Conservation (phyloP, 1,140 invertebrate genomes). For the Brachionus paranguensis region DNA sequence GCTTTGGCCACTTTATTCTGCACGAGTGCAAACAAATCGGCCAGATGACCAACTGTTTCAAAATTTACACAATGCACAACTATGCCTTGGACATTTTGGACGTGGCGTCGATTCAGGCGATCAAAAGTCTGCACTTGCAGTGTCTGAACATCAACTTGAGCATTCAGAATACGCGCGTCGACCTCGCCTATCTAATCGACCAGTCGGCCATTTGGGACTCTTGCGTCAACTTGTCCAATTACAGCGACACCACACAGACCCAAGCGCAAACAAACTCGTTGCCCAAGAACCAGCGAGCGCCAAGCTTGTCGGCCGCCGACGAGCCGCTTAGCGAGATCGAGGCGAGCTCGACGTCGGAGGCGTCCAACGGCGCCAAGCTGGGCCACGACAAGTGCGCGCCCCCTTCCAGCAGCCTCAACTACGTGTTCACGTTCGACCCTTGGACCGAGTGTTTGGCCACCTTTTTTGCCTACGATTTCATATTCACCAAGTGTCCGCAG, state of each 20-base stretch:
- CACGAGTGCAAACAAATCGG: slow-evolving; percentile 22
- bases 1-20: slow-evolving; percentile 2
- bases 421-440: slow-evolving; percentile 52
- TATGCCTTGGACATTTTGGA: slow-evolving; percentile 5
- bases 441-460: slow-evolving; percentile 81
- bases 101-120: background rate
- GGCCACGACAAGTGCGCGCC: too few relatives aligned
- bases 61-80: background rate
- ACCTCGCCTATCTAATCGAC: slow-evolving; percentile 89
- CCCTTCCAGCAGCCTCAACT: background rate
- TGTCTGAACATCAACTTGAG: slow-evolving; percentile 28
- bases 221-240: background rate
- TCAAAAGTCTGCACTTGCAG: background rate
- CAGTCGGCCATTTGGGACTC: slow-evolving; percentile 75
- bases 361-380: background rate
- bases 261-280: slow-evolving; percentile 2
- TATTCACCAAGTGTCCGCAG: slow-evolving; percentile 70
- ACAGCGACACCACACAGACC: background rate
- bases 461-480: slow-evolving; percentile 66
- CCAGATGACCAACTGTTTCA: background rate
- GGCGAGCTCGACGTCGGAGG: background rate
- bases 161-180: slow-evolving; percentile 59
- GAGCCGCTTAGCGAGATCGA: background rate
- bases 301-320: background rate
- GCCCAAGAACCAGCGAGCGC: background rate